Base-by-base conservation (phyloP, 2,113 vertebrate species). In the Chelonoidis abingdonii region DNA sequence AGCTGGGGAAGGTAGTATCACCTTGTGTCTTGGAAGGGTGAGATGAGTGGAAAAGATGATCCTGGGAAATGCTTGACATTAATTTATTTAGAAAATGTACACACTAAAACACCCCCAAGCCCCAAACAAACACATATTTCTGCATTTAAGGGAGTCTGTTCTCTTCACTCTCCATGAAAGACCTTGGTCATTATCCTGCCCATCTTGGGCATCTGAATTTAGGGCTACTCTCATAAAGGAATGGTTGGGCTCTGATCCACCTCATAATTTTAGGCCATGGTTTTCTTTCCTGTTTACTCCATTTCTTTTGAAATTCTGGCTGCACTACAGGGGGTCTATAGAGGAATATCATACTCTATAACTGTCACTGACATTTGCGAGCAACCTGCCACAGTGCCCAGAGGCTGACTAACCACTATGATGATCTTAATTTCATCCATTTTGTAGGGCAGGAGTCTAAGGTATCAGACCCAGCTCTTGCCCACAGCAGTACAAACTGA, bases 151-250 rank as follows among this genome's bases (percentile, higher is more conserved):
- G 8, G 38, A 41, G 22, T 80, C 44, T 56, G 87, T 90, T 88
- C 0, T 13, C 8, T 35, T 13, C 31, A 10, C 19, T 84, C n/a
- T 56, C 21, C 49, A 41, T 81, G 50, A 25, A 0, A 0, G 56
- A 57, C 86, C 24, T 19, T 80, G 88, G 93, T 96, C 87, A 0
- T 1, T 75, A 95, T 83, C 82, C 83, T 85, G 79, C 5, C 24
- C 72, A 76, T 25, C 3, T 13, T 12, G 41, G 95, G 91, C 93
- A 88, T 93, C 95, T 35, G 62, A 80, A 53, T 52, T 47, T 10
- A 86, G 62, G 56, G 82, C 82, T 50, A 3, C 69, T 14, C 35
- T 95, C 93, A 94, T 91, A n/a, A 35, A 17, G 95, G 93, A 94
- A 38, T 35, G 17, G 53, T 1, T 0, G 10, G 16, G 1, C 75